Conservation (phyloP, 2,797 vertebrate genomes). For the Acanthis flammea region DNA sequence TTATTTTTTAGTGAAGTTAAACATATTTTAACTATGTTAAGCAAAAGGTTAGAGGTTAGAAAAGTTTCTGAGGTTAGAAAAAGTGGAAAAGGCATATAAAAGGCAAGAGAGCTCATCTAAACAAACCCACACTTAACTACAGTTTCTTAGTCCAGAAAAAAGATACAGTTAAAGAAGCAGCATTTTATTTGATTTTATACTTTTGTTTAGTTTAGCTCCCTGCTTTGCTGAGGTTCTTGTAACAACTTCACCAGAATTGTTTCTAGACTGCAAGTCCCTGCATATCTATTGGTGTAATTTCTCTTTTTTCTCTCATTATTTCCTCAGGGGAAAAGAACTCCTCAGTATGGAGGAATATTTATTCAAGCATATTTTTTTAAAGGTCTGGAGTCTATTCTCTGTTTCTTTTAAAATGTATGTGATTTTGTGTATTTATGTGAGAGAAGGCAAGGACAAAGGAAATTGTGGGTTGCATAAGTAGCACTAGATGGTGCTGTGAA, state of each 20-base stretch:
- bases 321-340: neutral
- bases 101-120: neutral
- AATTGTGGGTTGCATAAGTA: neutral
- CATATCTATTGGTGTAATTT: neutral
- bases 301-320: neutral
- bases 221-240: neutral
- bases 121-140: neutral
- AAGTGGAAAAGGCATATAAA: neutral
- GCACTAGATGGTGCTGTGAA: slow-evolving; percentile 67
- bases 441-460: neutral
- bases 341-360: neutral
- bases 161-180: accelerated
- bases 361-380: neutral
- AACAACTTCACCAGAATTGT: neutral
- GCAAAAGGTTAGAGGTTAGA: neutral
- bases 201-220: neutral
- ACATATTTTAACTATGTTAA: neutral
- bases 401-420: neutral
- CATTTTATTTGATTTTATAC: neutral
- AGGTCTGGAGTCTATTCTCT: neutral
- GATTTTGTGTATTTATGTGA: neutral
- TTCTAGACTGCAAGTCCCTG: neutral
- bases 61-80: neutral
- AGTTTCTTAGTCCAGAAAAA: neutral
- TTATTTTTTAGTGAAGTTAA: neutral